Percentiles rank a stretch among this genome's conserved stretches.
phyloP scores from a whole-genome alignment of 2,797 vertebrate genomes.

The Acanthurus tractus region DNA sequence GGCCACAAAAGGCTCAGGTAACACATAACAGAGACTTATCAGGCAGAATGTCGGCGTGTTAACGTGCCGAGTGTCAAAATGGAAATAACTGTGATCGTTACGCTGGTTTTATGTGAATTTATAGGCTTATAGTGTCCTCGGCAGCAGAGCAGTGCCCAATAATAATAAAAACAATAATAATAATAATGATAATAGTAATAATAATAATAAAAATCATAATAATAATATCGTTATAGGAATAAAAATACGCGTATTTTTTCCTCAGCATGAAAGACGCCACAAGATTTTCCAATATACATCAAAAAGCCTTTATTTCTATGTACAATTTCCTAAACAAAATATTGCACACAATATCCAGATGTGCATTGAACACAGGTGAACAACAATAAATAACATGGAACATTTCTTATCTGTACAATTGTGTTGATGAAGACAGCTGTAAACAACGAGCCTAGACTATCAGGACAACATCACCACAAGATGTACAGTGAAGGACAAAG shows the following conservation, averaged over 20 bases:
- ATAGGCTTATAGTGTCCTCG: slow-evolving; percentile 14
- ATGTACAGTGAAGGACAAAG: slow-evolving; percentile 60
- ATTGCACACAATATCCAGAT: slow-evolving; percentile 83
- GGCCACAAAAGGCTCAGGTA: slow-evolving; percentile 79
- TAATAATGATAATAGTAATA: background rate
- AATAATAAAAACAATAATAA: background rate
- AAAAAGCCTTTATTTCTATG: slow-evolving; percentile 85
- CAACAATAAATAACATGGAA: slow-evolving; percentile 83
- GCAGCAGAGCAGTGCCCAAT: background rate
- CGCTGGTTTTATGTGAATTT: slow-evolving; percentile 17
- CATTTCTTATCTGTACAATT: slow-evolving; percentile 77
- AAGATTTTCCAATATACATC: slow-evolving; percentile 74
- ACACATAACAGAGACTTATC: slow-evolving; percentile 60
- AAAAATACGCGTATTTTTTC: background rate
- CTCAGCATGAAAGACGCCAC: slow-evolving; percentile 42
- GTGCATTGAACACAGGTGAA: slow-evolving; percentile 77
- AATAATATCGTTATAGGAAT: background rate
- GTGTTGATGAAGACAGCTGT: slow-evolving; percentile 62
- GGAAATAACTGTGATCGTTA: slow-evolving; percentile 27
- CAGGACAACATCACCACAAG: slow-evolving; percentile 66
- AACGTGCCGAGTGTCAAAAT: slow-evolving; percentile 25
- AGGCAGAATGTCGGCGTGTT: slow-evolving; percentile 35
- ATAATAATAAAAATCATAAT: background rate
- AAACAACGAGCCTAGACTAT: slow-evolving; percentile 61
- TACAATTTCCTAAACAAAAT: slow-evolving; percentile 86